Conservation (phyloP, 2,888 invertebrate species). For the Amphimallon solstitiale region DNA sequence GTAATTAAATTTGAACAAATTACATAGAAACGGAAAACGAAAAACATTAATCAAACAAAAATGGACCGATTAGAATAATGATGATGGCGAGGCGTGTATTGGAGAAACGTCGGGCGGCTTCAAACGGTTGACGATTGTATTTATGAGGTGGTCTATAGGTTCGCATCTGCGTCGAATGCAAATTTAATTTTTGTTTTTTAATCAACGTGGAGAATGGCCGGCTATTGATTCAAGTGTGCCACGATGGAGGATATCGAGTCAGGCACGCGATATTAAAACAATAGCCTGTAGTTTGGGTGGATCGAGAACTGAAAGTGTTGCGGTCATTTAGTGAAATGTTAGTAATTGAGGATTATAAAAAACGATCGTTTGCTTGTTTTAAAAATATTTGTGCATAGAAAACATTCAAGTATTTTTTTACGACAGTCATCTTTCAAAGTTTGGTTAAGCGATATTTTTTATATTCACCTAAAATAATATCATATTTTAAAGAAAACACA, state of each 20-base stretch:
- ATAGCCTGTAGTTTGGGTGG: conserved; percentile 18
- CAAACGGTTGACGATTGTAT: conserved; percentile 21
- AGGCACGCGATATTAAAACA: conserved; percentile 32
- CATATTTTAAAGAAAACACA: too few species aligned
- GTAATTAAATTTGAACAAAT: conserved; percentile 32
- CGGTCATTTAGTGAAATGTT: conserved; percentile 20
- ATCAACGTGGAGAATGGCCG: conserved; percentile 29
- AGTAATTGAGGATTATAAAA: conserved; percentile 21
- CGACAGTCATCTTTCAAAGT: too few species aligned
- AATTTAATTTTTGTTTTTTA: conserved; percentile 32
- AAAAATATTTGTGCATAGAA: neutral
- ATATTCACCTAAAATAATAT: too few species aligned
- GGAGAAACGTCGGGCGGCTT: conserved; percentile 7
- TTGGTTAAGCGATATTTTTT: too few species aligned
- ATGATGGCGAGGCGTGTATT: neutral
- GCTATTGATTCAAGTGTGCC: conserved; percentile 28
- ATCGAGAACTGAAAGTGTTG: conserved; percentile 19
- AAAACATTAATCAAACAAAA: conserved; percentile 25
- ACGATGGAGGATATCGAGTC: conserved; percentile 12
- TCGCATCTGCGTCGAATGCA: conserved; percentile 31
- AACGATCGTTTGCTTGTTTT: conserved; percentile 1
- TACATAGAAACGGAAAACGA: conserved; percentile 22
- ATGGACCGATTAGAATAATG: conserved; percentile 27
- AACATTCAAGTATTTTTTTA: too few species aligned
- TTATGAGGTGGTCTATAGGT: conserved; percentile 26